Evolutionary conservation across 1,140 invertebrate species (phyloP), one percentile per base, ranked within the genome.

Genomic region (Drosophila paulistorum): DNA sequence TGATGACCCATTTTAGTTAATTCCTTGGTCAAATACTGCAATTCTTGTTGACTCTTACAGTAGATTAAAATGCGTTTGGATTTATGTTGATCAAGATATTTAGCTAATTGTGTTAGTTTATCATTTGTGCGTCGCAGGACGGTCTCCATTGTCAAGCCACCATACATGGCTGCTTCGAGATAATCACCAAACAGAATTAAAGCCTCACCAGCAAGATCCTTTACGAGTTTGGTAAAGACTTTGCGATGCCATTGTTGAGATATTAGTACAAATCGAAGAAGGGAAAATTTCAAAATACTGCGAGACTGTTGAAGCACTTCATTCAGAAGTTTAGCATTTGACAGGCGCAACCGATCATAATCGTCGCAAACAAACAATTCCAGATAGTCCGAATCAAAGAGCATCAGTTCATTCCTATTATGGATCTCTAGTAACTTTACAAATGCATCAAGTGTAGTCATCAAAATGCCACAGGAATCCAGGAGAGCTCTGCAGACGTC

Each of bases 161-260:
- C 83, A 39, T 87, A 87, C 9, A 87, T 63, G 10, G 83, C 80
- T 0, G 83, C 84, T 33, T 80, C 68, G 0, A 87, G 66, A 23
- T 73, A 83, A 41, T 87, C 59, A 0, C 73, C 74, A 20, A 89
- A 77, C 1, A 87, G 67, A 20, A 79, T 14, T 5, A 87, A 13
- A 6, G 73, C 73, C 7, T 74, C 62, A 0, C 1, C 6, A 2
- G 51, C 14, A 5, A 64, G 26, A 1, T 26, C 37, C 26, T 62
- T 69, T 0, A 71, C n/a, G 1, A 80, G 26, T 0, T 69, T 58
- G 7, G 33, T 13, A 2, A 74, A 89, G 5, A 20, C 20, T 0
- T 54, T 59, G 0, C 33, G 17, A 57, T 74, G 68, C 83, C 83
- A 87, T n/a, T 72, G 73, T 55, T 83, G 80, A 7, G 83, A 48